Evolutionary conservation across 2,113 vertebrate genomes (phyloP).

Genomic region (Cettia cetti): DNA sequence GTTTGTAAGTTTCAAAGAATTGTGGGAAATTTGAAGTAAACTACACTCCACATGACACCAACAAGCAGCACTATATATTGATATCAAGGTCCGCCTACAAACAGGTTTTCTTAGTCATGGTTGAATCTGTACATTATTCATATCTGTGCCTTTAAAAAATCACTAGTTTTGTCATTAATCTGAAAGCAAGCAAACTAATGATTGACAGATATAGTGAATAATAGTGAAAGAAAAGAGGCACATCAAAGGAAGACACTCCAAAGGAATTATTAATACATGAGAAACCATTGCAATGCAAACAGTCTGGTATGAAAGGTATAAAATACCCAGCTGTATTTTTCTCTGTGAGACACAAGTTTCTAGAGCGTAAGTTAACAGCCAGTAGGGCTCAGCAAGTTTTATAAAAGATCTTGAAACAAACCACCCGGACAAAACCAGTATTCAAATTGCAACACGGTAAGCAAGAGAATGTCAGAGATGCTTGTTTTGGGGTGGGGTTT

Average conservation of each 20-base stretch:
- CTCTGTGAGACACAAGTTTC: not conserved
- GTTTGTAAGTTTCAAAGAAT: not conserved
- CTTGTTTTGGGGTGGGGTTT: fast-evolving
- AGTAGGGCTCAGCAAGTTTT: not conserved
- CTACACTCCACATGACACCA: not conserved
- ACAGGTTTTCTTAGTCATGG: not conserved
- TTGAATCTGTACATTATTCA: not conserved
- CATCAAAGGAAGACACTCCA: not conserved
- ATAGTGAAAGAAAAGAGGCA: not conserved
- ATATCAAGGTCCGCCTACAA: not conserved
- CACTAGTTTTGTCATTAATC: not conserved
- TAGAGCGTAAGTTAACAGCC: not conserved
- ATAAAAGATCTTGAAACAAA: not conserved
- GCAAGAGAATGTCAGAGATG: not conserved
- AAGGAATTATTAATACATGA: not conserved
- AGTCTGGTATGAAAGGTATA: not conserved
- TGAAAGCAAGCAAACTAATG: not conserved
- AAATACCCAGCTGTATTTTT: not conserved
- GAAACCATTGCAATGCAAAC: not conserved
- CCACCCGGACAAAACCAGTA: not conserved
- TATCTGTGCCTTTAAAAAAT: not conserved
- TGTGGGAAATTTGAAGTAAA: not conserved
- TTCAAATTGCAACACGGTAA: not conserved
- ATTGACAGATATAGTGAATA: not conserved
- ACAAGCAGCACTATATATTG: not conserved